Base-by-base conservation (phyloP, 2,888 invertebrate genomes). In the Carcina quercana region DNA sequence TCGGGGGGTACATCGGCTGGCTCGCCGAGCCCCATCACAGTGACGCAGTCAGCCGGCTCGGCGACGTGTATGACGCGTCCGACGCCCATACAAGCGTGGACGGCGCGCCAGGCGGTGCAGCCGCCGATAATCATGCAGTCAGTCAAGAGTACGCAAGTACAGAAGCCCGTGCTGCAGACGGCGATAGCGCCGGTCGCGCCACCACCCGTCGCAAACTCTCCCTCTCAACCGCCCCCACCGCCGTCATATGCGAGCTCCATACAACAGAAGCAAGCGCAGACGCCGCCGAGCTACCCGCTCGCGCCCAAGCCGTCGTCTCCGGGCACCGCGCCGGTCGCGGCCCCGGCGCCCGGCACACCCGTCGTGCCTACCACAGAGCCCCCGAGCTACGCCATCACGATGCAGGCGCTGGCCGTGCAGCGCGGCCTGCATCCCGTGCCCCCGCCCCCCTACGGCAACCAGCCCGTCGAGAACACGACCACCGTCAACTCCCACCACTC, bases 41-140 rank as follows among this genome's bases (percentile, higher is more conserved):
- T 91, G 28, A 87, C 90, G 42, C 86, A 82, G 54, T 79, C 85
- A 57, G 84, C 89, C 15, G 87, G 89, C 29, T 86, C 88, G 30
- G 78, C 89, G 30, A 80, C 88, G 22, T 86, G 88, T 5, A 88
- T 91, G 87, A 88, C 91, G 24, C 86, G 93, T 44, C 93, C 94
- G 3, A 91, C 94, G 42, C 94, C 96, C 3, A 80, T 93, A 33
- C 91, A 91, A 64, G 92, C 94, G 27, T 93, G 95, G 90, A 91
- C 92, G 34, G 93, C 94, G 33, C 85, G 93, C 29, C 96, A 96
- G 68, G 91, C 95, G 21, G 94, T 95, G 12, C 96, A 96, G 59
- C 93, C 95, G 28, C 96, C 96, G 5, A 94, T 97, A 45, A 96
- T 97, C 42, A 97, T 97, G 96, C 96, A 97, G 68, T 95, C 96